These are phyloP conservation scores for Orbicella faveolata DNA, from an alignment of 64 coral and sea anemone species.

Conservation along the genomic window DNA sequence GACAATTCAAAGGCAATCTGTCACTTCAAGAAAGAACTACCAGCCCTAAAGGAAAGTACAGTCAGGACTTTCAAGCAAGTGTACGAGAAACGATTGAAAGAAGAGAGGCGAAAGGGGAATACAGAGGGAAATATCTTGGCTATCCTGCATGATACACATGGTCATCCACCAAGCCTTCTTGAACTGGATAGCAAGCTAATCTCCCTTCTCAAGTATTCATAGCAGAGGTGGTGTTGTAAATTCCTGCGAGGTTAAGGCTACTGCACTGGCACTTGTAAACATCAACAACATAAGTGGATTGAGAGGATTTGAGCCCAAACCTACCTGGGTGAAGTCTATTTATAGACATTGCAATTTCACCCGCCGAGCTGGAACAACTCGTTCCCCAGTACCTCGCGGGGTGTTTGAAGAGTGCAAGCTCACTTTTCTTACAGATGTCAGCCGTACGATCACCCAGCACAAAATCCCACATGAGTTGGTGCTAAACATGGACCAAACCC, in stretches of 20 bases:
- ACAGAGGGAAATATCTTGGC: background rate
- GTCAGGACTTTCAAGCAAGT: slow-evolving; percentile 47
- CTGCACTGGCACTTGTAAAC: slow-evolving; percentile 25
- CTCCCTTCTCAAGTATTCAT: slow-evolving; percentile 17
- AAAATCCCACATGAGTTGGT: slow-evolving; percentile 33
- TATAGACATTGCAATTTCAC: slow-evolving; percentile 46
- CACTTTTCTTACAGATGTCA: slow-evolving; percentile 17
- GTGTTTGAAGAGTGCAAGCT: slow-evolving; percentile 50
- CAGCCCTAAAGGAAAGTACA: slow-evolving; percentile 53
- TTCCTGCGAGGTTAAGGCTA: background rate
- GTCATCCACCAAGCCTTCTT: slow-evolving; percentile 33
- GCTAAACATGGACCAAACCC: slow-evolving; percentile 41
- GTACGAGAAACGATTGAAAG: slow-evolving; percentile 20
- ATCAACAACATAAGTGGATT: background rate
- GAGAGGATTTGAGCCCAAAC: slow-evolving; percentile 18
- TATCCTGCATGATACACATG: slow-evolving; percentile 33
- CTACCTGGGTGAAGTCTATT: slow-evolving; percentile 26
- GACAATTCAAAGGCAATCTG: slow-evolving; percentile 38
- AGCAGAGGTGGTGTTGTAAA: slow-evolving; percentile 4
- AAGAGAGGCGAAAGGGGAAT: slow-evolving; percentile 8
- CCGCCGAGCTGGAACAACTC: slow-evolving; percentile 38
- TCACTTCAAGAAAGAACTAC: slow-evolving; percentile 44
- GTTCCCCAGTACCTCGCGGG: slow-evolving; percentile 12
- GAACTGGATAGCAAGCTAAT: slow-evolving; percentile 39
- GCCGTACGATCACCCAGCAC: background rate